These are phyloP conservation scores for Labeo catla DNA, from an alignment of 2,113 vertebrate genomes.

Conservation along the genomic window DNA sequence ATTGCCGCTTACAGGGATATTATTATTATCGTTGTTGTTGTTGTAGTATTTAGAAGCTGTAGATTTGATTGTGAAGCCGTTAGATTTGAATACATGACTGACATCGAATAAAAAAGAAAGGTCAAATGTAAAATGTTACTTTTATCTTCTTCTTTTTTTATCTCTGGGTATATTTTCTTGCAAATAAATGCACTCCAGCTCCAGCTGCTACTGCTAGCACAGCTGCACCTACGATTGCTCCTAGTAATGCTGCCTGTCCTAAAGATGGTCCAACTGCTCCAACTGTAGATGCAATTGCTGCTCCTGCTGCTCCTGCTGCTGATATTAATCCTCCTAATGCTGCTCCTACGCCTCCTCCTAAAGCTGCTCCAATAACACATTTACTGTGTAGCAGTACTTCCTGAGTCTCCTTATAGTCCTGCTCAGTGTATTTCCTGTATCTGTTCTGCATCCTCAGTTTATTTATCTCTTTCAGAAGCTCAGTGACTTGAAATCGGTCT, in stretches of 20 bases:
- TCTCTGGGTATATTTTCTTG: not conserved
- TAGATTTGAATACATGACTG: too few relatives aligned
- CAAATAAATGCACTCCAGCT: not conserved
- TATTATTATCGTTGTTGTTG: too few relatives aligned
- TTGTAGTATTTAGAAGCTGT: too few relatives aligned
- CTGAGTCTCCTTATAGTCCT: not conserved
- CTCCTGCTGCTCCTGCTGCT: not conserved
- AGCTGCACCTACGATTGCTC: not conserved
- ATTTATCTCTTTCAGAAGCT: constrained; percentile 25
- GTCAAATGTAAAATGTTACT: too few relatives aligned
- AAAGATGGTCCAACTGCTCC: not conserved
- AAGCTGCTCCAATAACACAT: not conserved
- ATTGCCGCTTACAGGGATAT: too few relatives aligned
- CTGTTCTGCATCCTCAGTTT: not conserved
- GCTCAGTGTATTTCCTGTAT: not conserved
- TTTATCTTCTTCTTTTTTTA: too few relatives aligned
- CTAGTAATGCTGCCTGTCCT: not conserved
- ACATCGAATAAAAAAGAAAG: too few relatives aligned
- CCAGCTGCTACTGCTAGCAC: not conserved
- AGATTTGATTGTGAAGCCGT: too few relatives aligned
- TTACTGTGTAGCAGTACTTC: not conserved
- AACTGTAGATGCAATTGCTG: not conserved
- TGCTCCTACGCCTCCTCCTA: not conserved
- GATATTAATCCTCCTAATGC: not conserved
- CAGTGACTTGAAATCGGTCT: constrained; percentile 1